phyloP scores from a whole-genome alignment of 2,797 vertebrate genomes.

The Phyllotis vaccarum region DNA sequence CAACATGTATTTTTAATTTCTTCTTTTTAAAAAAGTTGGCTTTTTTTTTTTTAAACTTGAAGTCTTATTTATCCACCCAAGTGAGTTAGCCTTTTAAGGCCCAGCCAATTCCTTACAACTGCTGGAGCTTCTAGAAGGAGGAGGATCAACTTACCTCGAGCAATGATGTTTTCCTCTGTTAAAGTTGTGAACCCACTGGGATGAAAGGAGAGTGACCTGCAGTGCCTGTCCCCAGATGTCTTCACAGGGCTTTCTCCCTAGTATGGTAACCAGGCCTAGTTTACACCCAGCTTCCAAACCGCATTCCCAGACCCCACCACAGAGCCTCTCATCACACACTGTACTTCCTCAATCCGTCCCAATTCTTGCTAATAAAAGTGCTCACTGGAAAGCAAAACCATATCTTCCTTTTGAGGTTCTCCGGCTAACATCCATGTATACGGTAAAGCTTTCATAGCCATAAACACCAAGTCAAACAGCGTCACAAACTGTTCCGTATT shows the following conservation, averaged over 20 bases:
- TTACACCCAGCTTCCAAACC: background rate
- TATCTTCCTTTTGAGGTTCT: background rate
- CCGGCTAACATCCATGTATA: background rate
- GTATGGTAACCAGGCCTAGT: background rate
- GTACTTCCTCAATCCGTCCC: background rate
- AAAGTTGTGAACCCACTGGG: background rate
- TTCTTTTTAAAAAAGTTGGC: background rate
- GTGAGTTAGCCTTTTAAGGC: background rate
- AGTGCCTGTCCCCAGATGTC: background rate
- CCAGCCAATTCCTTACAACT: constrained; percentile 20
- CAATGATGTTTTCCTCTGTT: background rate
- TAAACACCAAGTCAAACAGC: background rate
- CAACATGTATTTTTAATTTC: background rate
- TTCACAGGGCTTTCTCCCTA: background rate
- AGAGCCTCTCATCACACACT: background rate
- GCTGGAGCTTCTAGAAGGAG: background rate
- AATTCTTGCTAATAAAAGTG: background rate
- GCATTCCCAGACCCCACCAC: background rate
- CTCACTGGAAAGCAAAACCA: constrained; percentile 5
- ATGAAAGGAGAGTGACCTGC: background rate
- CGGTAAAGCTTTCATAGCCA: background rate
- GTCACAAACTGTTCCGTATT: background rate
- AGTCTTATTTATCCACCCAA: background rate
- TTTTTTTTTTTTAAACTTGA: background rate
- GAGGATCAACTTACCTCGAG: background rate